phyloP scores from a whole-genome alignment of 2,888 invertebrate genomes.

The Deroplatys truncata region DNA sequence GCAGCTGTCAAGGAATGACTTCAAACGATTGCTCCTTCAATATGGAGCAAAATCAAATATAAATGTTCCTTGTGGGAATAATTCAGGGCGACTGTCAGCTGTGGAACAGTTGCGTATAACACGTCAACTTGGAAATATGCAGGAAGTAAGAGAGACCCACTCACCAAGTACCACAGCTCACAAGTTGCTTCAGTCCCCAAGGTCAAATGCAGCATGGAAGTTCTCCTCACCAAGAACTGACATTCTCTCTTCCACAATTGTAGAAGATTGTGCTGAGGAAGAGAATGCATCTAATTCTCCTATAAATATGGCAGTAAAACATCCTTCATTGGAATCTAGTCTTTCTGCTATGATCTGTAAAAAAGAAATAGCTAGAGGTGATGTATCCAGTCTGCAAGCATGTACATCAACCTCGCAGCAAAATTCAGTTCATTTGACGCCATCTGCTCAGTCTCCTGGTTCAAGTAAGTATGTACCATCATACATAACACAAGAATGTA shows the following conservation, averaged over 20 bases:
- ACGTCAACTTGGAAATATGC: constrained; percentile 37
- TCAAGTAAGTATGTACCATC: background rate
- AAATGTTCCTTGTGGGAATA: constrained; percentile 43
- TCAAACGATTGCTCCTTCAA: constrained; percentile 73
- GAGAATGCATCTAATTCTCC: constrained; percentile 55
- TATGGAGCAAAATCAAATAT: constrained; percentile 50
- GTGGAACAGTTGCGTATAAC: constrained; percentile 74
- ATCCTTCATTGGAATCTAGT: background rate
- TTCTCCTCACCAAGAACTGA: constrained; percentile 73
- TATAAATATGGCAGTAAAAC: background rate
- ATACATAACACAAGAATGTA: background rate
- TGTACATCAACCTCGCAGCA: background rate
- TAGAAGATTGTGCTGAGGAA: constrained; percentile 75
- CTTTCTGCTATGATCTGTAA: background rate
- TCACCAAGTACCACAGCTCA: constrained; percentile 62
- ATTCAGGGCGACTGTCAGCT: constrained; percentile 59
- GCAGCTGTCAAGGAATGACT: constrained; percentile 77
- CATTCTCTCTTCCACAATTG: constrained; percentile 80
- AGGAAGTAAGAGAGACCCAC: constrained; percentile 30
- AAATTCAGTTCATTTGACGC: background rate
- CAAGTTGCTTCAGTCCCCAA: constrained; percentile 52
- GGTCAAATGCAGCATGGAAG: constrained; percentile 59
- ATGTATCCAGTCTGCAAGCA: background rate
- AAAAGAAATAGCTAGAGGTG: background rate
- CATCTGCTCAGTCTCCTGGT: background rate